phyloP scores from a whole-genome alignment of 2,113 vertebrate species.

The Epinephelus moara region DNA sequence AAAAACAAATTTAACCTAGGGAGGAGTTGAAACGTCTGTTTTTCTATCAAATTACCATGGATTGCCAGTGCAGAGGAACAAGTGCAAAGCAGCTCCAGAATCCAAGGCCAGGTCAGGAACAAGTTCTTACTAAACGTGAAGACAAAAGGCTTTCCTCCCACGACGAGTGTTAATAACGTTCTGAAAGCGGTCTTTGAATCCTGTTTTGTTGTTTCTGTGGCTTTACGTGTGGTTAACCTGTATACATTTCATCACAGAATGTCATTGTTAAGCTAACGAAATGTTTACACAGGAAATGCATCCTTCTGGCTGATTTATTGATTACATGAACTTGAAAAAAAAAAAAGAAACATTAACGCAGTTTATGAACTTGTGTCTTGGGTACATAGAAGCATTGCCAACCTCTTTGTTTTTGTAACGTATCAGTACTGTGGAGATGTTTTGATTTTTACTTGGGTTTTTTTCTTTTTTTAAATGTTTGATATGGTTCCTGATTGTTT shows the following conservation, averaged over 20 bases:
- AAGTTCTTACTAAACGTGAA: slow-evolving; percentile 44
- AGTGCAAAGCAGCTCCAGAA: slow-evolving; percentile 1
- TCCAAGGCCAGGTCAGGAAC: slow-evolving; percentile 39
- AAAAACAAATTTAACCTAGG: slow-evolving; percentile 32
- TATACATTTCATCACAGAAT: slow-evolving; percentile 61
- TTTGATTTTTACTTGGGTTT: slow-evolving; percentile 53
- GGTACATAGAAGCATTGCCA: slow-evolving; percentile 65
- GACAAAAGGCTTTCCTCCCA: slow-evolving; percentile 8
- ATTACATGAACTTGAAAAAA: slow-evolving; percentile 50
- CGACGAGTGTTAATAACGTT: slow-evolving; percentile 41
- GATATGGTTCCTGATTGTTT: slow-evolving; percentile 60
- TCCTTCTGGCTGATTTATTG: slow-evolving; percentile 59
- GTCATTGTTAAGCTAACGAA: slow-evolving; percentile 56
- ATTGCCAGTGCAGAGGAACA: slow-evolving; percentile 19
- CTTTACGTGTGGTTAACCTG: slow-evolving; percentile 64
- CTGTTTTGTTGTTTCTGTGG: slow-evolving; percentile 63
- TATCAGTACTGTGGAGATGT: slow-evolving; percentile 78
- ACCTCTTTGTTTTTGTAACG: slow-evolving; percentile 76
- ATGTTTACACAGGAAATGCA: slow-evolving; percentile 75
- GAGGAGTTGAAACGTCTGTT: slow-evolving; percentile 41
- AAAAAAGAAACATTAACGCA: slow-evolving; percentile 38
- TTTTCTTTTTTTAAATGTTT: slow-evolving; percentile 62
- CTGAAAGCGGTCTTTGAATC: slow-evolving; percentile 61
- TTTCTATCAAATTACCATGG: slow-evolving; percentile 27
- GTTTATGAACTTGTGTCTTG: slow-evolving; percentile 60